These are phyloP conservation scores for Frankliniella intonsa DNA, from an alignment of 2,888 invertebrate genomes.

Conservation along the genomic window DNA sequence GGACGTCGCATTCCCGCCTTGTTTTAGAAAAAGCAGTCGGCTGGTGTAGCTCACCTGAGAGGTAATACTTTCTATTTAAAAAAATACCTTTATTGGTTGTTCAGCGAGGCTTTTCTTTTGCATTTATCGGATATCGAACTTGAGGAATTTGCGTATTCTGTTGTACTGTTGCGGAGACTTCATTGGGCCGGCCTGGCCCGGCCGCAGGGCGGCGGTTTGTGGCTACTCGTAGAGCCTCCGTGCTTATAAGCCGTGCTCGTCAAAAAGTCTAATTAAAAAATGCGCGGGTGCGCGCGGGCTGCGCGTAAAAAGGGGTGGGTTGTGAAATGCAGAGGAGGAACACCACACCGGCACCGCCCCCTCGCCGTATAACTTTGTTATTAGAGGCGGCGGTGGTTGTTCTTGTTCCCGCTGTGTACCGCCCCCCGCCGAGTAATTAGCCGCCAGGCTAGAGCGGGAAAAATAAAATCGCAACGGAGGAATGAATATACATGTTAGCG, in stretches of 20 bases:
- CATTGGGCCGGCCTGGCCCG: not conserved
- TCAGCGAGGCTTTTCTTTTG: too few relatives aligned
- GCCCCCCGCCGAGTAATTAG: not conserved
- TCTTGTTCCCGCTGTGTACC: not conserved
- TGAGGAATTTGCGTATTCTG: not conserved
- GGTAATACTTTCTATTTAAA: too few relatives aligned
- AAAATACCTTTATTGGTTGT: too few relatives aligned
- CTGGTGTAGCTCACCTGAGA: too few relatives aligned
- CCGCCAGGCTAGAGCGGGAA: not conserved
- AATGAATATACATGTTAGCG: too few relatives aligned
- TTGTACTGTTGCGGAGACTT: not conserved
- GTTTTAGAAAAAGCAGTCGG: too few relatives aligned
- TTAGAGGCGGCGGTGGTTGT: not conserved
- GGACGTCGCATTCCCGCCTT: too few relatives aligned
- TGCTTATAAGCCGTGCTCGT: not conserved
- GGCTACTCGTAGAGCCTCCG: too few relatives aligned
- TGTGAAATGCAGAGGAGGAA: not conserved
- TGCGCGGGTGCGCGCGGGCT: not conserved
- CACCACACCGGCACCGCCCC: not conserved
- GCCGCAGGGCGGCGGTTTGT: not conserved
- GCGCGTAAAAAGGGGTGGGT: constrained; percentile 8
- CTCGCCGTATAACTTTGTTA: constrained; percentile 12
- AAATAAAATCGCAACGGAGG: too few relatives aligned
- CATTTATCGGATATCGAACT: not conserved
- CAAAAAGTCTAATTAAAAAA: constrained; percentile 20